Percentiles rank a stretch among this genome's conserved stretches.
Evolutionary conservation across 2,113 vertebrate genomes (phyloP).

Genomic region (Struthio camelus): DNA sequence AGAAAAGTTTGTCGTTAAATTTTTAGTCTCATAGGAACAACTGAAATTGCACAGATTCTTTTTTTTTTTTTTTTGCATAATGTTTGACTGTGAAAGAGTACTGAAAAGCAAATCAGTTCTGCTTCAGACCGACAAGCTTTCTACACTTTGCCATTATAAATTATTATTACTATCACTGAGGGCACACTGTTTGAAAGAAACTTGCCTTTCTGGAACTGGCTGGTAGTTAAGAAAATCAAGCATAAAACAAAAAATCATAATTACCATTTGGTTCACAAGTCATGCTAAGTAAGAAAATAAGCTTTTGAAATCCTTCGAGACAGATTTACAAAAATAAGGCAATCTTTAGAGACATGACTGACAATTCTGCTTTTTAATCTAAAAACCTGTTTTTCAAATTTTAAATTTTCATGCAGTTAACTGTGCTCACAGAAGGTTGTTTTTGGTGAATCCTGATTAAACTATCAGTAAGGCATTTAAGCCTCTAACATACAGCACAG

Average conservation of each 20-base stretch:
- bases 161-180: not conserved
- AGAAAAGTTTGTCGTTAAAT: not conserved
- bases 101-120: not conserved
- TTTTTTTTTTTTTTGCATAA: not conserved
- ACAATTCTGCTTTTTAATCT: not conserved
- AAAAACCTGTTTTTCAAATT: not conserved
- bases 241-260: not conserved
- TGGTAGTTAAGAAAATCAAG: not conserved
- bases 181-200: not conserved
- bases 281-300: not conserved
- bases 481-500: not conserved
- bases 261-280: not conserved
- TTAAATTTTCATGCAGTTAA: not conserved
- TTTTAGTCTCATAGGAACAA: not conserved
- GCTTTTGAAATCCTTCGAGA: not conserved
- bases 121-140: not conserved
- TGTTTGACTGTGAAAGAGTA: not conserved
- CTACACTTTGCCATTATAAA: not conserved
- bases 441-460: not conserved
- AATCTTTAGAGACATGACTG: not conserved
- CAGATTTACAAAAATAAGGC: not conserved
- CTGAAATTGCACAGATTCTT: not conserved
- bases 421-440: not conserved
- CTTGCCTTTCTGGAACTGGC: not conserved
- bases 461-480: not conserved